Evolutionary conservation across 2,888 invertebrate species (phyloP), one percentile per base, ranked within the genome.

Genomic region (Drosophila borealis): DNA sequence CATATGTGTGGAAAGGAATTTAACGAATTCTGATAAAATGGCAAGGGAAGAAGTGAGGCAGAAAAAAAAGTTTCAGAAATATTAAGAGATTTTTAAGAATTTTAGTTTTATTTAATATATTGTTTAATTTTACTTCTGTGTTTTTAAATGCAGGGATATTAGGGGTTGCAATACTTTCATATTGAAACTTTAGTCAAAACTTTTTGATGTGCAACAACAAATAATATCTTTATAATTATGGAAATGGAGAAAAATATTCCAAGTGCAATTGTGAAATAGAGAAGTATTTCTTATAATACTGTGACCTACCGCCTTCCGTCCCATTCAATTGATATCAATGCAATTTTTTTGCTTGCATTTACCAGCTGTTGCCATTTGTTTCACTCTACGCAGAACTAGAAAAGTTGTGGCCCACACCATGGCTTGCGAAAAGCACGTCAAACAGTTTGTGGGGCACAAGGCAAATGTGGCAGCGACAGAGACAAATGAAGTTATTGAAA

Each of bases 401-500:
- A 70, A 61, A 75, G 75, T 59, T 34, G 55, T 41, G 19, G 14
- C 5, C 44, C 33, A 14, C 9, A 1, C 54, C 39, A 42, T 29
- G 25, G 29, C 8, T 37, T 46, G 0, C n/a, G 21, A 13, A 17
- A 25, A 9, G 37, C 33, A 46, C 45, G 46, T 65, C 59, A 55
- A 70, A 39, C 44, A 37, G 37, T 44, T 51, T 62, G 51, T 70
- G 59, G 62, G 67, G 53, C 65, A 63, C 45, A 63, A 49, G 64
- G 59, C 65, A 80, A 86, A 78, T 78, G 65, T 87, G 87, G 73
- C 71, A 61, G 57, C 50, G 85, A 85, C 85, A 88, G 81, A 86
- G 88, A 88, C 81, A 85, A 85, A 85, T 85, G 85, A 81, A 88
- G 87, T 83, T 81, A 88, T 88, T 70, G 88, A 85, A 88, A 88